phyloP scores from a whole-genome alignment of 2,888 invertebrate genomes.

The Erpobdella octoculata region DNA sequence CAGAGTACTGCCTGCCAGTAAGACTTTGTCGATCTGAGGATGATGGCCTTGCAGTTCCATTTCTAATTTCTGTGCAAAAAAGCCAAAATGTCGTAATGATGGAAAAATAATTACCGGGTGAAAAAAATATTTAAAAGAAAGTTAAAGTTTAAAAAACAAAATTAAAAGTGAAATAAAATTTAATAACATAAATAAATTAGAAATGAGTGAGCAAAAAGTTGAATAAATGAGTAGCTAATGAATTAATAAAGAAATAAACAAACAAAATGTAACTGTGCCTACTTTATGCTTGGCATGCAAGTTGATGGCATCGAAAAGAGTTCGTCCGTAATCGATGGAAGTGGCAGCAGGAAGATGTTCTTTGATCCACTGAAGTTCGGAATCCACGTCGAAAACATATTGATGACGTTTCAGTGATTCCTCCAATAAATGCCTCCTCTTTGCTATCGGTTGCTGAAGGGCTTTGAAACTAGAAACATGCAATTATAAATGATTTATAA shows the following conservation, averaged over 20 bases:
- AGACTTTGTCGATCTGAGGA: conserved; percentile 72
- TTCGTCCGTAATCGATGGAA: conserved; percentile 66
- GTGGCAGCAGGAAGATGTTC: conserved; percentile 76
- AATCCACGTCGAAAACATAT: conserved; percentile 82
- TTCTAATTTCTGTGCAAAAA: conserved; percentile 65
- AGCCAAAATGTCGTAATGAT: no score
- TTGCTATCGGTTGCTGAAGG: conserved; percentile 66
- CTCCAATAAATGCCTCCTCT: conserved; percentile 69
- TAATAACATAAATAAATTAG: background rate
- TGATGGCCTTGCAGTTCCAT: conserved; percentile 80
- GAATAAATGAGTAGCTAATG: background rate
- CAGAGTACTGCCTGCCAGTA: conserved; percentile 69
- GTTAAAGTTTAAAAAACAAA: no score
- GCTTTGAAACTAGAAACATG: conserved; percentile 62
- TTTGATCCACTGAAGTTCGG: conserved; percentile 87
- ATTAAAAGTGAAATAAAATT: no score
- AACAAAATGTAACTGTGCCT: no score
- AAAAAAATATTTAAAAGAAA: background rate
- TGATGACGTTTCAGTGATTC: conserved; percentile 84
- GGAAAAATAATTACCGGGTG: background rate
- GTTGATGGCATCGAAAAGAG: conserved; percentile 83
- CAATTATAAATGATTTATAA: no score
- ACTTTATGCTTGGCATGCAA: conserved; percentile 78
- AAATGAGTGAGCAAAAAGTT: background rate
- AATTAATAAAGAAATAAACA: background rate